Percentiles rank a stretch among this genome's conserved stretches.
phyloP scores from a whole-genome alignment of 2,888 invertebrate genomes.

The Meiosimyza platycephala region DNA sequence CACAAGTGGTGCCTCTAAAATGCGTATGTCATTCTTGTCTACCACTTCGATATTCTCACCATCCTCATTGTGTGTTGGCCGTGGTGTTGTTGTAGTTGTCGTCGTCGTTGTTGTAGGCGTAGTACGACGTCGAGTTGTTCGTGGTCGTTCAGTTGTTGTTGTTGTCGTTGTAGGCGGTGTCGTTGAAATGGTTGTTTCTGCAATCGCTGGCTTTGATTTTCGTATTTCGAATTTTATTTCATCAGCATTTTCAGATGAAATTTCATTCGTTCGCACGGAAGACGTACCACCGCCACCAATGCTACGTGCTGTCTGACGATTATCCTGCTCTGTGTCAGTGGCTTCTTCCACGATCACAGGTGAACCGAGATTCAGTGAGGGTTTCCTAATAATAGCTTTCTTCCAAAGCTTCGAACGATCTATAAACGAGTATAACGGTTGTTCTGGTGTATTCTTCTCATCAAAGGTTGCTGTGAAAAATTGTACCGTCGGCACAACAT shows the following conservation, averaged over 20 bases:
- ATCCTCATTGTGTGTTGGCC: constrained; percentile 76
- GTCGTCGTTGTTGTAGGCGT: constrained; percentile 67
- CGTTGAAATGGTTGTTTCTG: constrained; percentile 45
- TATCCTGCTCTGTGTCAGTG: constrained; percentile 44
- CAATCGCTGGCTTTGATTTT: constrained; percentile 60
- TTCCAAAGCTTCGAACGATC: constrained; percentile 57
- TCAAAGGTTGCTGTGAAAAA: constrained; percentile 70
- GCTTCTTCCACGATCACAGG: constrained; percentile 41
- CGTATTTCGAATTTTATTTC: constrained; percentile 64
- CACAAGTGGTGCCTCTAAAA: constrained; percentile 83
- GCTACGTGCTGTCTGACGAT: constrained; percentile 64
- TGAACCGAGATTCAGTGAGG: constrained; percentile 41
- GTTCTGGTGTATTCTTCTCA: constrained; percentile 60
- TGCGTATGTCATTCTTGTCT: constrained; percentile 79
- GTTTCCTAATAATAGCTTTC: constrained; percentile 46
- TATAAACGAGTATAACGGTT: constrained; percentile 60
- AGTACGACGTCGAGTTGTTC: constrained; percentile 70
- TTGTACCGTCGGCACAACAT: constrained; percentile 69
- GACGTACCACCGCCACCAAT: constrained; percentile 48
- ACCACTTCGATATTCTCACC: constrained; percentile 77
- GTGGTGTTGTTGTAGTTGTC: constrained; percentile 73
- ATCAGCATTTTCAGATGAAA: constrained; percentile 55
- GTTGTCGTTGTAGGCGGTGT: constrained; percentile 63
- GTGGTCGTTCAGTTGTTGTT: constrained; percentile 66
- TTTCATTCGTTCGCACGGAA: constrained; percentile 61